Conservation (phyloP, 1,140 invertebrate genomes). For the Zaprionus tsacasi region DNA sequence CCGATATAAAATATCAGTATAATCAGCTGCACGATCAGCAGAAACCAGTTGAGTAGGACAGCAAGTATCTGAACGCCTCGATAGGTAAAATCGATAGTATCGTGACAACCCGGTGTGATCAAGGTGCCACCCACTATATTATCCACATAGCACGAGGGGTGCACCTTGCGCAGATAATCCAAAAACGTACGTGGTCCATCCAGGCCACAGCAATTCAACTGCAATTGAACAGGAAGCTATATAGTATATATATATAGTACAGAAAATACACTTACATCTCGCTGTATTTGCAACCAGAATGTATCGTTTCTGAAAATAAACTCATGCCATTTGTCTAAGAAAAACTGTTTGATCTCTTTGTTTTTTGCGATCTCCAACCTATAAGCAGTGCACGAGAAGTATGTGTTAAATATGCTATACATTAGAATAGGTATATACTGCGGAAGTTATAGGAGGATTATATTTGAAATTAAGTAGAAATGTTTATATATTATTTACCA, state of each 20-base stretch:
- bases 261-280: slow-evolving; percentile 14
- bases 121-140: neutral
- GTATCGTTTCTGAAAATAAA: slow-evolving; percentile 24
- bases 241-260: neutral
- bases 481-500: slow-evolving; percentile 19
- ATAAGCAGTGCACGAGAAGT: neutral
- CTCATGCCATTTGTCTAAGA: slow-evolving; percentile 5
- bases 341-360: neutral
- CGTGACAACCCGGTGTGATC: slow-evolving; percentile 32
- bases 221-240: neutral
- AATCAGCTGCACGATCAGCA: slow-evolving; percentile 1
- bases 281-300: slow-evolving; percentile 38
- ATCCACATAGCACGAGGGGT: slow-evolving; percentile 23
- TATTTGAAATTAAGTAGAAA: no score
- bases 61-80: slow-evolving; percentile 2
- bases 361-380: neutral
- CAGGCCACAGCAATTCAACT: slow-evolving; percentile 53
- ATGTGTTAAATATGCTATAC: neutral
- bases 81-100: slow-evolving; percentile 19
- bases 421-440: slow-evolving; percentile 44
- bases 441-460: neutral
- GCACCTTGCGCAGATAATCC: slow-evolving; percentile 31
- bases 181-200: slow-evolving; percentile 48
- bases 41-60: slow-evolving; percentile 13
- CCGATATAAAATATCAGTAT: slow-evolving; percentile 2